Evolutionary conservation across 2,888 invertebrate species (phyloP).

Genomic region (Euplexia lucipara): DNA sequence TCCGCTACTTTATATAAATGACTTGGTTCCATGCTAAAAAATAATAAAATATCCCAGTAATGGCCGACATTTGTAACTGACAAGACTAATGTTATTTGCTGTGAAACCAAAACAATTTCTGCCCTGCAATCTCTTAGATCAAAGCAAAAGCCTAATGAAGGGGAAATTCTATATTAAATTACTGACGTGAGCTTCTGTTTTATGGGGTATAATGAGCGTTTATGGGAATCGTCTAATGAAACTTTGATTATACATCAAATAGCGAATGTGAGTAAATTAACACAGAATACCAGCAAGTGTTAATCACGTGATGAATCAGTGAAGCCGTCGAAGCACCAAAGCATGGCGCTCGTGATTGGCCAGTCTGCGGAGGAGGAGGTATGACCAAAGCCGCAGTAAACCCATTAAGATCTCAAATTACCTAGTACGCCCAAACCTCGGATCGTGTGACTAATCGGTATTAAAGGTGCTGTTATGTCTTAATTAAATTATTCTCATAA

Average conservation of each 20-base stretch:
- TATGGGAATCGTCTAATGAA: conserved; percentile 58
- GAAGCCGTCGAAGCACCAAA: conserved; percentile 81
- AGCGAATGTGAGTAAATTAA: conserved; percentile 67
- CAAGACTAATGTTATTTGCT: conserved; percentile 62
- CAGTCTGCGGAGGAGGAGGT: conserved; percentile 83
- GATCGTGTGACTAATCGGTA: conserved; percentile 89
- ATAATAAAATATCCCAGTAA: conserved; percentile 63
- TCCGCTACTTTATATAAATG: conserved; percentile 63
- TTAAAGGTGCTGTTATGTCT: conserved; percentile 89
- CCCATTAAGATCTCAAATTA: conserved; percentile 88
- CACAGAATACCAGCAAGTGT: conserved; percentile 80
- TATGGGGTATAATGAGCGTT: conserved; percentile 66
- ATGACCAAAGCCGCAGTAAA: conserved; percentile 84
- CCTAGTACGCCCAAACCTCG: conserved; percentile 87
- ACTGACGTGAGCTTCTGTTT: conserved; percentile 69
- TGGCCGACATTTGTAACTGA: conserved; percentile 63
- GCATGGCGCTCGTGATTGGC: conserved; percentile 81
- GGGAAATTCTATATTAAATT: conserved; percentile 61
- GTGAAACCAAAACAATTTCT: conserved; percentile 61
- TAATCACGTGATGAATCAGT: conserved; percentile 80
- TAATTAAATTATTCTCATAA: conserved; percentile 89
- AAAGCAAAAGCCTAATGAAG: conserved; percentile 64
- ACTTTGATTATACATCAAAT: conserved; percentile 67
- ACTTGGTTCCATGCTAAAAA: conserved; percentile 65
- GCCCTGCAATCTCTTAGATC: conserved; percentile 56